Conservation (phyloP, 2,113 vertebrate genomes). For the Tinamus guttatus region DNA sequence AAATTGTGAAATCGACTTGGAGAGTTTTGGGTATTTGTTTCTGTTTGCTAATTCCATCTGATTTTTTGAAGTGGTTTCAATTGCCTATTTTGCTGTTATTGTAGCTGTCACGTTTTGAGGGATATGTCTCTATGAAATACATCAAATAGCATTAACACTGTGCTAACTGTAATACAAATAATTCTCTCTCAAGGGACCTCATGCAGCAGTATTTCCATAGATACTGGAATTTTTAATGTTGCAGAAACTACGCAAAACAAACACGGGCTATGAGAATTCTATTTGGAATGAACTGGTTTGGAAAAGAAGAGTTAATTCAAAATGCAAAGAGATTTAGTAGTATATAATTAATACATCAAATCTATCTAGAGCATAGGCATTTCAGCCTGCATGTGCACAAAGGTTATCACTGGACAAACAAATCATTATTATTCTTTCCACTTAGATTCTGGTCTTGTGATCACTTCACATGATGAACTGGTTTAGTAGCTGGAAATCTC, state of each 20-base stretch:
- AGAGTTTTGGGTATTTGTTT: constrained; percentile 13
- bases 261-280: neutral
- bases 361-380: neutral
- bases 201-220: neutral
- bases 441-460: neutral
- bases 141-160: neutral
- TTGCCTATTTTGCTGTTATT: constrained; percentile 47
- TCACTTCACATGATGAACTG: neutral
- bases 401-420: neutral
- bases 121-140: constrained; percentile 10
- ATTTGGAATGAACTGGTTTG: neutral
- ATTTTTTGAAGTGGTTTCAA: constrained; percentile 3
- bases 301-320: too few species aligned
- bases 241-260: neutral
- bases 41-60: constrained; percentile 25
- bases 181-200: neutral
- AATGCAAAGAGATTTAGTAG: neutral
- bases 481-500: neutral
- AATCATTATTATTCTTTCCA: neutral
- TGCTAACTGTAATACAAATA: constrained; percentile 15
- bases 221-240: neutral
- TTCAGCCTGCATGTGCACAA: neutral
- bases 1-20: constrained; percentile 8
- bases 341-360: neutral
- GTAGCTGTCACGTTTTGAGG: neutral